phyloP scores from a whole-genome alignment of 1,140 invertebrate species.

The Cataglyphis hispanica region DNA sequence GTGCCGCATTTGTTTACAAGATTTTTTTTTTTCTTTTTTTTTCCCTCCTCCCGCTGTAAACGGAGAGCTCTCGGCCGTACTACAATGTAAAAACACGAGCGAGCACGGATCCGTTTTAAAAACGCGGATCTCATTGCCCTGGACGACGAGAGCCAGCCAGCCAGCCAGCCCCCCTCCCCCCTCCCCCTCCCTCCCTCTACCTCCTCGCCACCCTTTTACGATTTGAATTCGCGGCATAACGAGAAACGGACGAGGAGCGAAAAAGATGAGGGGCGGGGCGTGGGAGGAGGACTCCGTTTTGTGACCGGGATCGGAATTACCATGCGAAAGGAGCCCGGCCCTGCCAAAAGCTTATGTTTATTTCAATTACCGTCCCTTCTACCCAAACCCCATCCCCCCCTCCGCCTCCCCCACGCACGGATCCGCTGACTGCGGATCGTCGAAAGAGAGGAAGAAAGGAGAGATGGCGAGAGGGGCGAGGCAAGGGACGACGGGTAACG shows the following conservation, averaged over 20 bases:
- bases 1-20: constrained; percentile 24
- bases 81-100: constrained; percentile 32
- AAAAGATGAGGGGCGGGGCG: constrained; percentile 65
- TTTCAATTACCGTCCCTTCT: constrained; percentile 82
- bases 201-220: too few species aligned
- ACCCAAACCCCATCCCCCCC: constrained; percentile 61
- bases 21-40: constrained; percentile 34
- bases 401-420: too few species aligned
- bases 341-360: constrained; percentile 82
- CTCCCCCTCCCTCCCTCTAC: not conserved
- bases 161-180: not conserved
- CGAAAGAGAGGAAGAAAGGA: constrained; percentile 49
- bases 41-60: constrained; percentile 8
- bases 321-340: constrained; percentile 79
- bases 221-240: constrained; percentile 49
- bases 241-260: constrained; percentile 56
- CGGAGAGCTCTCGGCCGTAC: constrained; percentile 4
- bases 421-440: constrained; percentile 3
- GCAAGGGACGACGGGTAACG: constrained; percentile 17
- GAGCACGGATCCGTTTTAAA: constrained; percentile 16
- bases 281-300: constrained; percentile 63
- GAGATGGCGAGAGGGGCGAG: not conserved
- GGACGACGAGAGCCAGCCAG: not conserved
- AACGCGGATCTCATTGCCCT: constrained; percentile 16
- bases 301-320: constrained; percentile 72